These are phyloP conservation scores for Acomys russatus DNA, from an alignment of 2,797 vertebrate genomes.

Conservation along the genomic window DNA sequence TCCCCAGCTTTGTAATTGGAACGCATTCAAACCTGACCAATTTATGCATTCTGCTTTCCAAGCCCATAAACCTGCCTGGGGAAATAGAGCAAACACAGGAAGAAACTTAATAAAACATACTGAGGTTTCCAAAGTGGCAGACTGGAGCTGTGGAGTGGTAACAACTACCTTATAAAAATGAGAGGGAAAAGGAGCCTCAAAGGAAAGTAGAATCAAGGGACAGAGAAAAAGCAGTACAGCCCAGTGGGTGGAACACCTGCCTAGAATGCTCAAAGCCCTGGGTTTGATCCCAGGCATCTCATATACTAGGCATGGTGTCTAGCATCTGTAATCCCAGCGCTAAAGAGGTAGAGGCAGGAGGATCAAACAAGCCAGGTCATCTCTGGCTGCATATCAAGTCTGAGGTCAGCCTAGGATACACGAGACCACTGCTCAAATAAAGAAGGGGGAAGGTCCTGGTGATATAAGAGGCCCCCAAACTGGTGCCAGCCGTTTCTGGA, in stretches of 20 bases:
- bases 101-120: neutral
- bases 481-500: conserved; percentile 28
- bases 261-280: neutral
- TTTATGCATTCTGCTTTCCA: neutral
- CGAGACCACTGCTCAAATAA: neutral
- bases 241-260: neutral
- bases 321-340: neutral
- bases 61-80: neutral
- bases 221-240: no score
- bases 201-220: neutral
- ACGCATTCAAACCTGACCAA: neutral
- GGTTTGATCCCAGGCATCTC: neutral
- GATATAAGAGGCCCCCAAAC: neutral
- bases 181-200: neutral
- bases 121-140: neutral
- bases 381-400: neutral
- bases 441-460: no score
- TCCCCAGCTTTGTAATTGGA: neutral
- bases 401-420: neutral
- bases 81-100: neutral
- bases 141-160: neutral
- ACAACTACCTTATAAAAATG: neutral
- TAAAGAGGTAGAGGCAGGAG: neutral
- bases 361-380: neutral
- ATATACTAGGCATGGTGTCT: neutral